A percentile compares a stretch with the other conserved stretches of the same genome.
Evolutionary conservation across 2,888 invertebrate species (phyloP).

Genomic region (Erynnis tages): DNA sequence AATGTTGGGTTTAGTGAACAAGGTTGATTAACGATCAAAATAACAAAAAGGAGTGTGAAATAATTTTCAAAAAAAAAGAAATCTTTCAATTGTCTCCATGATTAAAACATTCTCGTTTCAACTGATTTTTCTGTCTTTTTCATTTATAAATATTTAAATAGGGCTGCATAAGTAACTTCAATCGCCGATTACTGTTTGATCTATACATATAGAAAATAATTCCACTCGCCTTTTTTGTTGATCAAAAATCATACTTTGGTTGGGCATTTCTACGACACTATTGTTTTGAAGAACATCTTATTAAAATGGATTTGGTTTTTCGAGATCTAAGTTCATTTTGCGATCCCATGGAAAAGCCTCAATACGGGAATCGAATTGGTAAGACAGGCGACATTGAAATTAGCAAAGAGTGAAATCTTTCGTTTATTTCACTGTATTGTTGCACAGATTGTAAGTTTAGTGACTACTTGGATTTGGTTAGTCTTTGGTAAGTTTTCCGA

Average conservation of each 20-base stretch:
- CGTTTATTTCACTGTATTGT: background rate
- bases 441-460: conserved; percentile 1
- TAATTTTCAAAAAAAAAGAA: too few species aligned
- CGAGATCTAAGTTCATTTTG: too few species aligned
- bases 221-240: background rate
- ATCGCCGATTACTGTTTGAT: too few species aligned
- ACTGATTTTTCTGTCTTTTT: too few species aligned
- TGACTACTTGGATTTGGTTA: conserved; percentile 10
- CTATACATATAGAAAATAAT: too few species aligned
- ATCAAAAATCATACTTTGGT: background rate
- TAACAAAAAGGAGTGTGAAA: background rate
- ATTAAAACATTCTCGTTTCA: too few species aligned
- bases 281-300: background rate
- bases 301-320: too few species aligned
- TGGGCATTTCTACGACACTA: background rate
- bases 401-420: background rate
- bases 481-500: conserved; percentile 18
- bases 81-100: too few species aligned
- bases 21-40: background rate
- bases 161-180: too few species aligned
- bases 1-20: background rate
- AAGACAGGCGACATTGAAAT: background rate
- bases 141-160: too few species aligned
- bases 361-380: too few species aligned
- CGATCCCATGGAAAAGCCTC: too few species aligned